phyloP scores from a whole-genome alignment of 2,113 vertebrate species.

The Peromyscus polionotus region DNA sequence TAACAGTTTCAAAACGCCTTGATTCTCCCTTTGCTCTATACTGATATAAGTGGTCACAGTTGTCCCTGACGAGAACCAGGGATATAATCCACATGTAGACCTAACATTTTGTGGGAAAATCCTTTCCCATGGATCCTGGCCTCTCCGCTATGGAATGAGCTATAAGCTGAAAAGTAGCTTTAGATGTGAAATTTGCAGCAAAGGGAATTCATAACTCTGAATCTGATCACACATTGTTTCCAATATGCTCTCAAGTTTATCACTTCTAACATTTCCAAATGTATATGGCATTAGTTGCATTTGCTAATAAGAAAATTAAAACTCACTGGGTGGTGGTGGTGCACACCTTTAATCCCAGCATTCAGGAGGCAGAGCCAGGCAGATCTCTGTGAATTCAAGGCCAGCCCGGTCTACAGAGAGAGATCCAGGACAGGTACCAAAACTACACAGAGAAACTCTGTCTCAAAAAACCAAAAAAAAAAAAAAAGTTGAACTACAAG shows the following conservation, averaged over 20 bases:
- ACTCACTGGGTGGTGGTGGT: no score
- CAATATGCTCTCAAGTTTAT: not conserved
- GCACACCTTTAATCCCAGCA: no score
- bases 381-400: no score
- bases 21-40: not conserved
- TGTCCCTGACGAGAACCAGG: not conserved
- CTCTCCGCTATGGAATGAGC: not conserved
- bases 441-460: no score
- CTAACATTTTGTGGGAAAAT: no score
- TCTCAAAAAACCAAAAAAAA: no score
- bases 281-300: not conserved
- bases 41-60: no score
- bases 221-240: not conserved
- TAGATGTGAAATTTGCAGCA: not conserved
- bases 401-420: no score
- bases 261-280: not conserved
- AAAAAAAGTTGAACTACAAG: not conserved
- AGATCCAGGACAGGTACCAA: no score
- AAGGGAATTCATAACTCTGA: not conserved
- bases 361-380: no score
- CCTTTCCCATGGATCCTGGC: not conserved
- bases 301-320: not conserved
- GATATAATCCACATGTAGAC: not conserved
- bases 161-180: not conserved
- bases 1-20: not conserved